phyloP scores from a whole-genome alignment of 1,140 invertebrate species.

The Anagrus nilaparvatae region DNA sequence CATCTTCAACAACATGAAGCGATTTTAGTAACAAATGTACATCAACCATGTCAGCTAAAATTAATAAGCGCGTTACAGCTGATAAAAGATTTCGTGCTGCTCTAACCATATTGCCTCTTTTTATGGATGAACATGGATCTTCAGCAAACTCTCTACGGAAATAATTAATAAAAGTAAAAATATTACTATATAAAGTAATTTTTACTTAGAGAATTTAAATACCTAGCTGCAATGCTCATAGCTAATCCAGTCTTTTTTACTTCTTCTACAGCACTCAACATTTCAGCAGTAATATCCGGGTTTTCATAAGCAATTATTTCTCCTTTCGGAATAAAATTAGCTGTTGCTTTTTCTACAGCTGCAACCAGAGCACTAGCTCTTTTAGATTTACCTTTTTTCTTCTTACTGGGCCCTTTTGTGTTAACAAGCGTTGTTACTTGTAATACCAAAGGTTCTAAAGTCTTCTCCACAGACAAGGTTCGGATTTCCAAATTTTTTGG shows the following conservation, averaged over 20 bases:
- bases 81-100: slow-evolving; percentile 86
- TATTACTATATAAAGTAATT: no score
- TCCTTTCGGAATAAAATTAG: slow-evolving; percentile 91
- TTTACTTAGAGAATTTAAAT: slow-evolving; percentile 7
- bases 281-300: slow-evolving; percentile 92
- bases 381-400: slow-evolving; percentile 96
- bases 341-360: slow-evolving; percentile 92
- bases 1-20: slow-evolving; percentile 85
- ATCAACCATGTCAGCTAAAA: slow-evolving; percentile 97
- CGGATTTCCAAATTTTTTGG: slow-evolving; percentile 95
- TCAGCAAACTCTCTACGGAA: slow-evolving; percentile 77
- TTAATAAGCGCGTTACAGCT: slow-evolving; percentile 87
- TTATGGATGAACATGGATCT: slow-evolving; percentile 90
- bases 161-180: no score
- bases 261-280: slow-evolving; percentile 86
- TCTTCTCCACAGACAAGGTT: slow-evolving; percentile 96
- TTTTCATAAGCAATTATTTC: slow-evolving; percentile 96
- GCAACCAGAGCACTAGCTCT: slow-evolving; percentile 90
- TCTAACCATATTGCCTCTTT: slow-evolving; percentile 89
- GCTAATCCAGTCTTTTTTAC: slow-evolving; percentile 83
- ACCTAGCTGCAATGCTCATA: slow-evolving; percentile 81
- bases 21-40: slow-evolving; percentile 87
- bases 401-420: slow-evolving; percentile 91
- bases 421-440: slow-evolving; percentile 97
- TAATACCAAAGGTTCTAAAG: slow-evolving; percentile 87